Percentiles rank a stretch among this genome's conserved stretches.
These are phyloP conservation scores for Neria commutata DNA, from an alignment of 2,888 invertebrate genomes.

Conservation along the genomic window DNA sequence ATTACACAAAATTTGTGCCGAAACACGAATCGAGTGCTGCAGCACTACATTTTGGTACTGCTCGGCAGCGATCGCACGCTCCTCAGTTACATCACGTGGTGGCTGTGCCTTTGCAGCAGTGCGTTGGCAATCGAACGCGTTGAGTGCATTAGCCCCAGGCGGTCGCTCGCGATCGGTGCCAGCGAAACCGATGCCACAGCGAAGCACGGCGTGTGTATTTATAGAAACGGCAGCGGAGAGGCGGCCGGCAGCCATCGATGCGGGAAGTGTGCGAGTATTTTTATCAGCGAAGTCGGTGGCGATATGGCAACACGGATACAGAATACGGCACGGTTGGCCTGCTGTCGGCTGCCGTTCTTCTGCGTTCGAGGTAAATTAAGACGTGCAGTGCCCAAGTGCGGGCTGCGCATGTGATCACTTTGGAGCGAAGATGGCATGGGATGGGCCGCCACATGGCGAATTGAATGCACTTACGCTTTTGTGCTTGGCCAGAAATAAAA, in stretches of 20 bases:
- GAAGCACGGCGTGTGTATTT: neutral
- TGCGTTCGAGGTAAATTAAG: neutral
- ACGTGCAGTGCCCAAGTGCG: neutral
- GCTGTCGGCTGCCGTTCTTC: too few relatives aligned
- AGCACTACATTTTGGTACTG: too few relatives aligned
- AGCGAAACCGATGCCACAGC: too few relatives aligned
- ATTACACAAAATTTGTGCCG: too few relatives aligned
- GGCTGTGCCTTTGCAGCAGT: too few relatives aligned
- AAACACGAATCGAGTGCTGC: too few relatives aligned
- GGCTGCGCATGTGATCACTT: neutral
- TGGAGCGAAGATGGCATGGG: neutral
- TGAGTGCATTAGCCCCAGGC: slow-evolving; percentile 1
- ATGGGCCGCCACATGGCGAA: too few relatives aligned
- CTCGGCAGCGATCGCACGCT: too few relatives aligned
- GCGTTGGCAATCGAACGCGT: neutral
- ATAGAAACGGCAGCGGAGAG: neutral
- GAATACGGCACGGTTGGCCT: too few relatives aligned
- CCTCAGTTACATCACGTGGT: too few relatives aligned
- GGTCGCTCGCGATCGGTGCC: neutral
- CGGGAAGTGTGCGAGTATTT: neutral
- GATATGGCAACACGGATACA: neutral
- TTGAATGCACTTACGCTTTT: too few relatives aligned
- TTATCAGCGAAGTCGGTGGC: neutral
- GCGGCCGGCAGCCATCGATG: neutral
- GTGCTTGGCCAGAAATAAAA: too few relatives aligned